Percentiles rank a stretch among this genome's conserved stretches.
phyloP scores from a whole-genome alignment of 2,888 invertebrate species.

The Aporophyla nigra region DNA sequence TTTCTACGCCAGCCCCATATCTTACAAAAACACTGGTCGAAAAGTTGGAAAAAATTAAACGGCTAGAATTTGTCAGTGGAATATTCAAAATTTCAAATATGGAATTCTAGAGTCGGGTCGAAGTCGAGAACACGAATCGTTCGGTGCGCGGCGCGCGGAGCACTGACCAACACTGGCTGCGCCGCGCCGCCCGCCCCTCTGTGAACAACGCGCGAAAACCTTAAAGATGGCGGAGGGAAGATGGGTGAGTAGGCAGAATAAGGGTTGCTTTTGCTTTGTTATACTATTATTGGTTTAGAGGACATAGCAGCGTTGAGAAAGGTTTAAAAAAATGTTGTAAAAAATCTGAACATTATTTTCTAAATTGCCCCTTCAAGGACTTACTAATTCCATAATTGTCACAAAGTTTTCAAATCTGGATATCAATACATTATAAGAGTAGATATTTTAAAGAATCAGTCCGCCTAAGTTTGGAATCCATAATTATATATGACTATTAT shows the following conservation, averaged over 20 bases:
- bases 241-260: slow-evolving; percentile 70
- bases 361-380: background rate
- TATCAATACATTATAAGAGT: background rate
- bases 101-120: slow-evolving; percentile 36
- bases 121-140: slow-evolving; percentile 67
- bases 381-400: background rate
- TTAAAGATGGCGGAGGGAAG: slow-evolving; percentile 72
- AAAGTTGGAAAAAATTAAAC: slow-evolving; percentile 29
- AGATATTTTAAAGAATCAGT: background rate
- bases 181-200: slow-evolving; percentile 74
- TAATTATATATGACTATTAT: too few relatives aligned
- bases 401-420: background rate
- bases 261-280: slow-evolving; percentile 22
- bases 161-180: slow-evolving; percentile 83
- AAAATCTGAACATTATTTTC: background rate
- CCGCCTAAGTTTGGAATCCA: background rate
- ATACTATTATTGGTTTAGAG: slow-evolving; percentile 14
- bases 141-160: slow-evolving; percentile 82
- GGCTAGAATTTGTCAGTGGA: slow-evolving; percentile 10
- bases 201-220: slow-evolving; percentile 78
- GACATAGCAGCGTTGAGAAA: background rate
- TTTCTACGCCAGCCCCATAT: slow-evolving; percentile 57
- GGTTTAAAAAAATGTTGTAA: too few relatives aligned
- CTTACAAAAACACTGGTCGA: slow-evolving; percentile 51
- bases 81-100: slow-evolving; percentile 37